Evolutionary conservation across 2,113 vertebrate genomes (phyloP).

Genomic region (Phalacrocorax aristotelis): DNA sequence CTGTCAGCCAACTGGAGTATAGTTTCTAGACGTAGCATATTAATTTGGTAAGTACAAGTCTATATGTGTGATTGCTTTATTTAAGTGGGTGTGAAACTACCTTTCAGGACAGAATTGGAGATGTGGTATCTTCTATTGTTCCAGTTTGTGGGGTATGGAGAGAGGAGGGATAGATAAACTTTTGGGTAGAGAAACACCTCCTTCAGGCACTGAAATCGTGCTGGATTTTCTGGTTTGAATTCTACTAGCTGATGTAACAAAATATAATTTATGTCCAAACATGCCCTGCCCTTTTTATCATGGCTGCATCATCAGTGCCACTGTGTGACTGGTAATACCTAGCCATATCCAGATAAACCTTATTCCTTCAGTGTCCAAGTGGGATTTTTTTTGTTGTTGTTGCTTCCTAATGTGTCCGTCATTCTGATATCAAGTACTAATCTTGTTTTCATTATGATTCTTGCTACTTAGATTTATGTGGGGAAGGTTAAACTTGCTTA

Average conservation of each 20-base stretch:
- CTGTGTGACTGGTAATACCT: background rate
- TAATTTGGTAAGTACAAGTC: background rate
- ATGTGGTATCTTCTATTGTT: background rate
- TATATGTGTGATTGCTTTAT: background rate
- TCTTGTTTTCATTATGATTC: background rate
- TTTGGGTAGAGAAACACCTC: background rate
- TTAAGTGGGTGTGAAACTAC: background rate
- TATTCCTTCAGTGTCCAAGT: background rate
- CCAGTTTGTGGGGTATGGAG: background rate
- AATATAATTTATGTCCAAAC: background rate
- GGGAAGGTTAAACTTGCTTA: background rate
- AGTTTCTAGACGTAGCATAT: background rate
- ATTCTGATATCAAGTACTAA: background rate
- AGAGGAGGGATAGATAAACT: background rate
- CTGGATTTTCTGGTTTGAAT: background rate
- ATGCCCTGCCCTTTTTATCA: background rate
- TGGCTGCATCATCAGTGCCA: background rate
- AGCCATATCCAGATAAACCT: accelerated
- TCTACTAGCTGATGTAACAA: background rate
- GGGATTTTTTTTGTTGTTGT: background rate
- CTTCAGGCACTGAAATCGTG: background rate
- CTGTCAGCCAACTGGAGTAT: background rate
- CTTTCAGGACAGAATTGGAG: background rate
- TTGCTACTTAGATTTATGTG: background rate
- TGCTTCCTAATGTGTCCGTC: background rate